Conservation (phyloP, 2,113 vertebrate genomes). For the Sceloporus undulatus region DNA sequence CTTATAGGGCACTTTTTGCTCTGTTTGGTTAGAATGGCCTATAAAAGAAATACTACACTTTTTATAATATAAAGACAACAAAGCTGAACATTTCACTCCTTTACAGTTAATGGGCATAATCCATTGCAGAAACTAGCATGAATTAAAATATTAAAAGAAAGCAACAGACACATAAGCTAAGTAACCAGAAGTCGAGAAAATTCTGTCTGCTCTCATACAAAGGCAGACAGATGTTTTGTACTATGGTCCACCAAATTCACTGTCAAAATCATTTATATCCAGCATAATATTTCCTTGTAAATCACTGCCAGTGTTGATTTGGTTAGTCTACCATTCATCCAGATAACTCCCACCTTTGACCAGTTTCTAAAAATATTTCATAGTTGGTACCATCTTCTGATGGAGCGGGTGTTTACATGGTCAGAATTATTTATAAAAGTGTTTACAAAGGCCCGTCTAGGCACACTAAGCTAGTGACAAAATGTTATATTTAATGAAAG, state of each 20-base stretch:
- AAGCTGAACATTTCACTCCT: too few relatives aligned
- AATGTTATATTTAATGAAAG: neutral
- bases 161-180: neutral
- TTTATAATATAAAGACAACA: too few relatives aligned
- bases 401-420: neutral
- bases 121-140: neutral
- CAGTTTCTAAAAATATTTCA: neutral
- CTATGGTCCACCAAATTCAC: neutral
- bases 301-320: neutral
- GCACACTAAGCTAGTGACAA: too few relatives aligned
- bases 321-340: neutral
- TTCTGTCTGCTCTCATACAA: neutral
- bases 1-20: too few relatives aligned
- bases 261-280: conserved; percentile 1
- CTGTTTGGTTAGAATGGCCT: too few relatives aligned
- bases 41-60: too few relatives aligned
- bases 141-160: neutral
- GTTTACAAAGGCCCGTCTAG: neutral
- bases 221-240: neutral
- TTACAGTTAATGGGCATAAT: neutral
- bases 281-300: neutral
- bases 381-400: neutral
- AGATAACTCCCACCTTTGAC: neutral
- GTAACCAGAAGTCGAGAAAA: neutral
- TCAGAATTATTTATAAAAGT: neutral